These are phyloP conservation scores for Pitta sordida DNA, from an alignment of 2,113 vertebrate species.

Conservation along the genomic window DNA sequence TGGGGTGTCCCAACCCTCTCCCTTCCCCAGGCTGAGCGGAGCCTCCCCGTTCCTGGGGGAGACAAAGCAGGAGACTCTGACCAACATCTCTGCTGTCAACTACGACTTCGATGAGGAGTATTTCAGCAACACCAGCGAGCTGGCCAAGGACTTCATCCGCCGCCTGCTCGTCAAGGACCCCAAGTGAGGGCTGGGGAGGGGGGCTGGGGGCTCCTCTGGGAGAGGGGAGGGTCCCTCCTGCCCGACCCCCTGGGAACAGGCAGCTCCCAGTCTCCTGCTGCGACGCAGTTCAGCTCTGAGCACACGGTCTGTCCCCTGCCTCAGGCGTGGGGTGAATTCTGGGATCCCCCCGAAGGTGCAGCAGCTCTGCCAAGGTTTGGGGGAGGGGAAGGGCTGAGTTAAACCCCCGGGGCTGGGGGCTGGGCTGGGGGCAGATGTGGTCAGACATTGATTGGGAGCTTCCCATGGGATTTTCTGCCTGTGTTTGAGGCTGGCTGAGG, in stretches of 20 bases:
- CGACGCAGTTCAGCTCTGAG: not conserved
- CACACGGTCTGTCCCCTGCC: fast-evolving
- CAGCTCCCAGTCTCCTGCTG: not conserved
- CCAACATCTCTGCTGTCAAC: slow-evolving; percentile 95
- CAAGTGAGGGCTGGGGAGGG: slow-evolving; percentile 74
- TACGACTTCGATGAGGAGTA: slow-evolving; percentile 98
- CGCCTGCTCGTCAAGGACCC: slow-evolving; percentile 94
- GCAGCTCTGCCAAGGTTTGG: not conserved
- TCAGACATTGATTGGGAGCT: fast-evolving
- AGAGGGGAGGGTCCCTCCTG: not conserved
- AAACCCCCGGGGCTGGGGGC: not conserved
- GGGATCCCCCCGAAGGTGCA: not conserved
- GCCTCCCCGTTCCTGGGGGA: slow-evolving; percentile 95
- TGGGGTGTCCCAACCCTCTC: not conserved
- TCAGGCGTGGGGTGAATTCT: not conserved
- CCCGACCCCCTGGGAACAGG: fast-evolving
- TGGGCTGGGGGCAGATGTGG: not conserved
- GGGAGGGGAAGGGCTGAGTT: not conserved
- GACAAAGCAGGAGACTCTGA: slow-evolving; percentile 95
- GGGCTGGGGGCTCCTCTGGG: not conserved
- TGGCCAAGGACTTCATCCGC: slow-evolving; percentile 97
- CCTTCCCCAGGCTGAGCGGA: slow-evolving; percentile 81
- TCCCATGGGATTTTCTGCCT: fast-evolving
- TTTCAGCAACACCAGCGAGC: slow-evolving; percentile 94
- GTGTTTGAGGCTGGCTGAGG: not conserved